Base-by-base conservation (phyloP, 2,888 invertebrate genomes). In the Chesias legatella region DNA sequence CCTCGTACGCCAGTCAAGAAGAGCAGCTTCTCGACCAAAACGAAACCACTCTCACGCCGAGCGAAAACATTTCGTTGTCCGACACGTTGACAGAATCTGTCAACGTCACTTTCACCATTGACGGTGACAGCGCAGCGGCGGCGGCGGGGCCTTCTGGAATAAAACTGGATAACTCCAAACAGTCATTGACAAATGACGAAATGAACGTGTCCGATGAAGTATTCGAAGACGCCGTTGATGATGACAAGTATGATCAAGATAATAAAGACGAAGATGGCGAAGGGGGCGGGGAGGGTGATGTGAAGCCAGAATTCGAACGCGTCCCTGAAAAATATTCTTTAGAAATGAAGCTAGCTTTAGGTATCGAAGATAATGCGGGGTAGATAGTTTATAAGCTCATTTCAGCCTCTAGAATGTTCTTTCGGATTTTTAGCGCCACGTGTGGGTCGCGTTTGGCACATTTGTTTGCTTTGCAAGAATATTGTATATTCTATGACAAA, bases 261-360 rank as follows among this genome's bases (percentile, higher is more conserved):
- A 13, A 10, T 1, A 9, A 6, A 24, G 28, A 6, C 9, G 20
- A 11, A 7, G 32, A 17, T 27, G 22, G 0, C 33, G 10, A 10
- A 23, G 22, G 10, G 13, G 20, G 7, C 25, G 36, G 8, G 1
- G 30, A 20, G 21, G 25, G 21, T 10, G 31, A 26, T 17, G 21
- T 8, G 9, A 44, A 47, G 31, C 22, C 38, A 2, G 48, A 33
- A 7, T 75, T 71, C 42, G 58, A 67, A 47, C 60, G 71, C 6
- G 61, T 70, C 1, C 73, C 68, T 25, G 78, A 79, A 50, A 80
- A 69, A 37, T 79, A 78, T 51, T 79, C 84, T 3, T 51, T 88
- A 28, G 88, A 88, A 63, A 88, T 88, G 88, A 83, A 84, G 51
- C 43, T 82, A 31, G 80, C 78, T 32, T 60, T 82, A 55, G 78